These are phyloP conservation scores for Harmothoe impar DNA, from an alignment of 2,888 invertebrate genomes.

Conservation along the genomic window DNA sequence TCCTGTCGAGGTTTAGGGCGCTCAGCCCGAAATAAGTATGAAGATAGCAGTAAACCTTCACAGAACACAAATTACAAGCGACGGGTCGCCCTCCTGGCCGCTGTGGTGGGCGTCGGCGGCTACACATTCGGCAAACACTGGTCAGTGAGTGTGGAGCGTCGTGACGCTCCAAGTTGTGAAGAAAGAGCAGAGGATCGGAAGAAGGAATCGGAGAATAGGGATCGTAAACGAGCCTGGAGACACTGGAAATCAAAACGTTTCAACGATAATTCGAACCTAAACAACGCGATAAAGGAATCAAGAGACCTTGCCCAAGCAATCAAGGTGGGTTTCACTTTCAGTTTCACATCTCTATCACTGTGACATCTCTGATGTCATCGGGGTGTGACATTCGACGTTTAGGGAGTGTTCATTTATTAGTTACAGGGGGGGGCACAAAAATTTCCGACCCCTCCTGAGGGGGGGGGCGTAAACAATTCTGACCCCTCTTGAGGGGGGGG, in stretches of 20 bases:
- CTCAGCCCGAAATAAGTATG: neutral
- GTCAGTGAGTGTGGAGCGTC: neutral
- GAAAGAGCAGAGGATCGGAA: neutral
- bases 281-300: neutral
- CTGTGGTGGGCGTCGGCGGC: neutral
- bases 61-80: neutral
- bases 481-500: no score
- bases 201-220: neutral
- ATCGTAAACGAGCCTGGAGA: neutral
- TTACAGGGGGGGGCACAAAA: no score
- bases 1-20: neutral
- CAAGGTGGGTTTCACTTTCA: constrained; percentile 38
- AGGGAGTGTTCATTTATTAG: no score
- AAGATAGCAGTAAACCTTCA: neutral
- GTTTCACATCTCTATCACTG: no score
- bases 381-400: no score
- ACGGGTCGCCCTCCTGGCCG: neutral
- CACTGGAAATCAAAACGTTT: neutral
- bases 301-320: constrained; percentile 25
- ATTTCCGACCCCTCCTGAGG: neutral
- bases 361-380: no score
- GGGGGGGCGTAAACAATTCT: neutral
- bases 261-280: neutral
- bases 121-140: constrained; percentile 38
- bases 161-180: neutral